Percentiles rank a stretch among this genome's conserved stretches.
Conservation (phyloP, 1,140 invertebrate species). For the Temnothorax longispinosus region DNA sequence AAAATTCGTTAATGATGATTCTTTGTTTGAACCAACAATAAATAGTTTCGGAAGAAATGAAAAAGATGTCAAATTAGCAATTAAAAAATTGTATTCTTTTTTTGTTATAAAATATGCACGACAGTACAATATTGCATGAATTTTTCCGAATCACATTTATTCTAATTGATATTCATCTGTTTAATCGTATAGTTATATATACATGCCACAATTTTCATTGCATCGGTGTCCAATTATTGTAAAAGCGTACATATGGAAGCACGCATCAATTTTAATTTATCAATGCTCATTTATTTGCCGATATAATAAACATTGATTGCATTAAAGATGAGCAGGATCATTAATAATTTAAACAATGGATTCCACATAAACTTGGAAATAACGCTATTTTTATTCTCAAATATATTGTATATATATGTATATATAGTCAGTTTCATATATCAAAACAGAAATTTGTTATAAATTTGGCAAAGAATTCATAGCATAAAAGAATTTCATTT, state of each 20-base stretch:
- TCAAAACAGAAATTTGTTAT: neutral
- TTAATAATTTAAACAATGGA: constrained; percentile 39
- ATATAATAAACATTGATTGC: constrained; percentile 52
- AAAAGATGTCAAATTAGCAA: neutral
- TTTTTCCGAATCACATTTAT: constrained; percentile 15
- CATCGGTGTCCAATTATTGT: constrained; percentile 18
- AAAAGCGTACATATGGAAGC: neutral
- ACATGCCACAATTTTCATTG: neutral
- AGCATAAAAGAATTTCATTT: neutral
- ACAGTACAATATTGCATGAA: neutral
- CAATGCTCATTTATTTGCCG: constrained; percentile 44
- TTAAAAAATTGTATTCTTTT: neutral
- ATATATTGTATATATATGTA: neutral
- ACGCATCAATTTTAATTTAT: constrained; percentile 52
- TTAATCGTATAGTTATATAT: constrained; percentile 16
- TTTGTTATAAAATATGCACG: neutral
- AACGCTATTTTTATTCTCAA: constrained; percentile 7
- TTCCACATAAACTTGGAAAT: neutral
- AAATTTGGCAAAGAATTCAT: neutral
- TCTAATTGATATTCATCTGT: constrained; percentile 41
- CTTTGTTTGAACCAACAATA: neutral
- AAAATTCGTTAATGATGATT: neutral
- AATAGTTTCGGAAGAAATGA: neutral
- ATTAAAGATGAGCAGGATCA: constrained; percentile 45
- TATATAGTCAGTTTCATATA: neutral